Conservation (phyloP, 2,888 invertebrate genomes). For the Rhagophthalmus giganteus region DNA sequence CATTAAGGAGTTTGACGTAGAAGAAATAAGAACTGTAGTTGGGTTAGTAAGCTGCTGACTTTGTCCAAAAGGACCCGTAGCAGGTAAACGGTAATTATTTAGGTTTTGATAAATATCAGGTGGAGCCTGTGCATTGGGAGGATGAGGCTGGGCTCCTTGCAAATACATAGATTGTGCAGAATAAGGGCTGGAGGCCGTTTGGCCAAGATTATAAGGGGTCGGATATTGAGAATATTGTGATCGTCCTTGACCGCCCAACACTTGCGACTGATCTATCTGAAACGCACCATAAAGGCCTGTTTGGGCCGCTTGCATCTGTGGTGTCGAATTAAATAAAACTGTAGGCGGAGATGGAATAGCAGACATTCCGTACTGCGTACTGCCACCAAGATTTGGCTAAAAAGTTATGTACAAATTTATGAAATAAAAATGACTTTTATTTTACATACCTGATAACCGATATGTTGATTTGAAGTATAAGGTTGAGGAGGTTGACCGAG, state of each 20-base stretch:
- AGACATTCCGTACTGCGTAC: conserved; percentile 75
- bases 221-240: conserved; percentile 82
- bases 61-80: conserved; percentile 72
- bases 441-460: conserved; percentile 74
- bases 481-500: conserved; percentile 61
- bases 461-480: conserved; percentile 63
- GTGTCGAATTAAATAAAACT: conserved; percentile 78
- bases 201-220: conserved; percentile 60
- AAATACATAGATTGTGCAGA: conserved; percentile 71
- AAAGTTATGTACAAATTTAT: no score
- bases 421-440: no score
- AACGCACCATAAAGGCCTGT: conserved; percentile 78
- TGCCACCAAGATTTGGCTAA: conserved; percentile 53
- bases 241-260: conserved; percentile 69
- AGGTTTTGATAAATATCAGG: conserved; percentile 71
- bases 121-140: conserved; percentile 62
- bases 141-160: conserved; percentile 56
- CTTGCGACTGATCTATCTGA: conserved; percentile 61
- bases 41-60: conserved; percentile 82
- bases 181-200: conserved; percentile 68
- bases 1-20: conserved; percentile 86
- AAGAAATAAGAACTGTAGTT: conserved; percentile 85
- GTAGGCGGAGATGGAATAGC: conserved; percentile 87
- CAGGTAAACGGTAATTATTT: conserved; percentile 52
- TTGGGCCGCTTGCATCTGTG: conserved; percentile 62